Base-by-base conservation (phyloP, 2,888 invertebrate genomes). In the Tolmerus cingulatus region DNA sequence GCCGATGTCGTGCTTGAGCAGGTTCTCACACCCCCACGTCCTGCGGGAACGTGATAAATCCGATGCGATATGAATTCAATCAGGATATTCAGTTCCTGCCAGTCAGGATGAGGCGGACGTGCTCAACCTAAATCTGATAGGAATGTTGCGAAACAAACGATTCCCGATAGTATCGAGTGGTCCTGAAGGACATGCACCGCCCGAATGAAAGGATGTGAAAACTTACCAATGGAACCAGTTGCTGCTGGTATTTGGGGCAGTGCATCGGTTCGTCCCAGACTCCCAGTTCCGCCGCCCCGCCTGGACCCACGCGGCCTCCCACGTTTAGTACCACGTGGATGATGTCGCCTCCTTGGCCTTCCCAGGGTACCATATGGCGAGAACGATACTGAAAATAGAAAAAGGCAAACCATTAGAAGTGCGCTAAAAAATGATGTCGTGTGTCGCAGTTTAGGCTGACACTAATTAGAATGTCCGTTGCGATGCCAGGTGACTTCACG, bases 271-370 rank as follows among this genome's bases (percentile, higher is more conserved):
- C 92, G 90, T 86, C 91, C 91, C 43, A 91, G 90, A 86, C 93
- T 90, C 77, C 93, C 92, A 90, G 91, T 91, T 89, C 91, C 93
- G 89, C 91, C 94, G 79, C 94, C 94, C 90, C 96, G 94, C 1
- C 96, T 93, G 0, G 96, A 95, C 87, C 96, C 96, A 84, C 96
- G 94, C 81, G 96, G 96, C 78, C 96, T 93, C 0, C 96, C 96
- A 23, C 96, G 94, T 90, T 95, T 94, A 1, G 95, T 94, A 78
- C 94, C 94, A 46, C 95, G 95, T 88, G 92, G 92, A 91, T 92
- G 91, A 90, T 92, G 92, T 87, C 93, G 91, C 84, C 93, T 89
- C 86, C 92, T 90, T 87, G 91, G 90, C 87, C 91, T 90, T 9
- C 92, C 91, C 74, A 92, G 89, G 74, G 90, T 89, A 87, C 91